phyloP scores from a whole-genome alignment of 2,113 vertebrate genomes.

The Ploceus nigricollis region DNA sequence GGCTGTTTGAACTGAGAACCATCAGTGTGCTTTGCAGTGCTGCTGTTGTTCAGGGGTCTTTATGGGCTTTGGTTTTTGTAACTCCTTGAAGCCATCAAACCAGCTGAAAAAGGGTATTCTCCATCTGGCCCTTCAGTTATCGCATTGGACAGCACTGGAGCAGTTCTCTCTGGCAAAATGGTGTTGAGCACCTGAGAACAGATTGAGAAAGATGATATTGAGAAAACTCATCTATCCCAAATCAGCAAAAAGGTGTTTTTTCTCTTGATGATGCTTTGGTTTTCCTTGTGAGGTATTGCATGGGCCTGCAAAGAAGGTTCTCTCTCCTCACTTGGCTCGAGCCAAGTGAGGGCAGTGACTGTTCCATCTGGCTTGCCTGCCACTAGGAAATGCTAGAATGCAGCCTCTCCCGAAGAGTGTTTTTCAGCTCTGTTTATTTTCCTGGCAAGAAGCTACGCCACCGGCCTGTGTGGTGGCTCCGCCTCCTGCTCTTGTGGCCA shows the following conservation, averaged over 20 bases:
- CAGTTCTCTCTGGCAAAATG: background rate
- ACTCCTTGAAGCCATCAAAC: background rate
- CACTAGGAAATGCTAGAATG: background rate
- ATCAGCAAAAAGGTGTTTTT: background rate
- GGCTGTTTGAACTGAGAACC: background rate
- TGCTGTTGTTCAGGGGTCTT: background rate
- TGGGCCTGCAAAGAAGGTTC: background rate
- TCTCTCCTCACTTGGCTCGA: background rate
- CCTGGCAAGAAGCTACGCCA: background rate
- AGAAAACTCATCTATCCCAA: background rate
- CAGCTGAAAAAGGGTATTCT: background rate
- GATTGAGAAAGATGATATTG: background rate
- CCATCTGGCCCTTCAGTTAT: background rate
- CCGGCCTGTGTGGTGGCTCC: background rate
- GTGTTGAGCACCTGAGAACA: background rate
- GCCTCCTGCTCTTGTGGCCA: background rate
- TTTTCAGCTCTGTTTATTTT: background rate
- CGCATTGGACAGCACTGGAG: background rate
- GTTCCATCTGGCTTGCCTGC: background rate
- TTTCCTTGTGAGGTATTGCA: background rate
- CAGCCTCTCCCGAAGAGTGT: rapidly evolving
- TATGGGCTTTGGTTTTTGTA: background rate
- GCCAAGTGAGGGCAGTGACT: background rate
- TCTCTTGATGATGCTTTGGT: background rate
- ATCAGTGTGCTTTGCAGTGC: background rate